Evolutionary conservation across 1,140 invertebrate species (phyloP).

Genomic region (Drosophila hydei): DNA sequence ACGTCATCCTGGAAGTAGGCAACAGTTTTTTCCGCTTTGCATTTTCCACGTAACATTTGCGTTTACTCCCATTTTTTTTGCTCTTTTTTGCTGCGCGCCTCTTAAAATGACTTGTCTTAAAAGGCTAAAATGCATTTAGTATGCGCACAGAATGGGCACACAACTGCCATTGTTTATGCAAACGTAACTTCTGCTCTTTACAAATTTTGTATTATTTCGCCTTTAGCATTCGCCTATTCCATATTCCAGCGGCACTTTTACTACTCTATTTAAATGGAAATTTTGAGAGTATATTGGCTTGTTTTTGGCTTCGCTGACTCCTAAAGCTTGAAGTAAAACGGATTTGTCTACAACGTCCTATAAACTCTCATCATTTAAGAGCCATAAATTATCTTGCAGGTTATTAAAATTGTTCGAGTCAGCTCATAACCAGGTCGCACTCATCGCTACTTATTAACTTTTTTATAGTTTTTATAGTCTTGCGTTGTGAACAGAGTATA

Average conservation of each 20-base stretch:
- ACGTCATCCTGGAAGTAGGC: constrained; percentile 26
- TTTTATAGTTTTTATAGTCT: too few relatives aligned
- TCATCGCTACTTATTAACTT: too few relatives aligned
- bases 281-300: not conserved
- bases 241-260: constrained; percentile 19
- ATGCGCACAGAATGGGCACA: constrained; percentile 73
- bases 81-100: not conserved
- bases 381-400: too few relatives aligned
- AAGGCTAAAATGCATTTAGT: constrained; percentile 59
- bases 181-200: constrained; percentile 78
- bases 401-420: too few relatives aligned
- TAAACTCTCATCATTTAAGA: too few relatives aligned
- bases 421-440: too few relatives aligned
- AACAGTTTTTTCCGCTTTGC: constrained; percentile 31
- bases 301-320: too few relatives aligned
- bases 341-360: too few relatives aligned
- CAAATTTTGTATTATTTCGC: constrained; percentile 73
- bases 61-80: not conserved
- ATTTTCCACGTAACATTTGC: constrained; percentile 16
- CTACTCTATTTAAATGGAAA: not conserved
- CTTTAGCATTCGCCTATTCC: constrained; percentile 49
- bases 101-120: constrained; percentile 53
- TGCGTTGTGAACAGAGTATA: not conserved
- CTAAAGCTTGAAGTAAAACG: too few relatives aligned
- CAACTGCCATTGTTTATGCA: constrained; percentile 78